Conservation (phyloP, 2,888 invertebrate species). For the Reticulitermes lucifugus region DNA sequence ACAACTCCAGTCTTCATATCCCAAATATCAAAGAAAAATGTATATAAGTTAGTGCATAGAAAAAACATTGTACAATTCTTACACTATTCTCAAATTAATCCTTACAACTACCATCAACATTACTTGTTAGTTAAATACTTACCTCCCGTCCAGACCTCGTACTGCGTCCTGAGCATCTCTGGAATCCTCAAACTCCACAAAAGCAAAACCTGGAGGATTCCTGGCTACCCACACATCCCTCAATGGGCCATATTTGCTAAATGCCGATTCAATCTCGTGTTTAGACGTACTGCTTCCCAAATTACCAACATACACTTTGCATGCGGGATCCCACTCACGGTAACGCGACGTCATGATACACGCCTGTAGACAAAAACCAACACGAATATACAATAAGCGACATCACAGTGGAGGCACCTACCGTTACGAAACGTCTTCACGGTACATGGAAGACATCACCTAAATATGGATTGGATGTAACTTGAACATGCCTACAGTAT, state of each 20-base stretch:
- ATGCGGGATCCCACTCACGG: slow-evolving; percentile 86
- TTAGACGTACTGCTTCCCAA: slow-evolving; percentile 91
- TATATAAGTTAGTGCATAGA: too few relatives aligned
- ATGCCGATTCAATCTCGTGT: slow-evolving; percentile 88
- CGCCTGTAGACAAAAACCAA: neutral
- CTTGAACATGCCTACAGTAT: too few relatives aligned
- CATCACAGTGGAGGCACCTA: neutral
- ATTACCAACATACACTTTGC: slow-evolving; percentile 94
- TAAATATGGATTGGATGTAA: too few relatives aligned
- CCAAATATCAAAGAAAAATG: too few relatives aligned
- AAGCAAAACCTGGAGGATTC: slow-evolving; percentile 93
- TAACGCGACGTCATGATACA: slow-evolving; percentile 74
- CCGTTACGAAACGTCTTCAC: neutral
- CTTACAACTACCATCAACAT: too few relatives aligned
- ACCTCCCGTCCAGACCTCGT: slow-evolving; percentile 86
- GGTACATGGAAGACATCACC: too few relatives aligned
- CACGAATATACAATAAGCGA: neutral
- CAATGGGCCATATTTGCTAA: slow-evolving; percentile 88
- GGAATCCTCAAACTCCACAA: slow-evolving; percentile 90
- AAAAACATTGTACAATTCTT: too few relatives aligned
- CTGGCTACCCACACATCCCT: slow-evolving; percentile 95
- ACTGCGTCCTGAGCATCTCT: slow-evolving; percentile 90
- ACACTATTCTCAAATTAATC: too few relatives aligned
- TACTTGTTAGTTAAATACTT: slow-evolving; percentile 61
- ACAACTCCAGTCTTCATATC: too few relatives aligned